Percentiles rank a stretch among this genome's conserved stretches.
phyloP scores from a whole-genome alignment of 2,888 invertebrate species.

The Antitype chi region DNA sequence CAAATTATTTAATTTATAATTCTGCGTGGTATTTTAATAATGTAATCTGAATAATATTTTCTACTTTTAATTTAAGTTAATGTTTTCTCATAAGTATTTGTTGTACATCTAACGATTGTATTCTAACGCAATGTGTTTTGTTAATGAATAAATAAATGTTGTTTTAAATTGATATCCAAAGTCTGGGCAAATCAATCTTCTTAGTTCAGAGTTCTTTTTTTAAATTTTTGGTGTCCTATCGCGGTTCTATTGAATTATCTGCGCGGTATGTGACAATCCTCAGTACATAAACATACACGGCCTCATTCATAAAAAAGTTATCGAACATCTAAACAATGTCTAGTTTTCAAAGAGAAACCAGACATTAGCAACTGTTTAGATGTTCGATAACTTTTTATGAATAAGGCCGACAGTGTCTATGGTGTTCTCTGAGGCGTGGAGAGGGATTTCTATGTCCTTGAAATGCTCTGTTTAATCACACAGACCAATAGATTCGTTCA shows the following conservation, averaged over 20 bases:
- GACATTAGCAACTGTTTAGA: too few relatives aligned
- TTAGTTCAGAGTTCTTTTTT: not conserved
- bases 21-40: not conserved
- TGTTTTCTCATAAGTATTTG: not conserved
- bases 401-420: too few relatives aligned
- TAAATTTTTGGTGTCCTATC: not conserved
- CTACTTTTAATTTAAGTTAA: not conserved
- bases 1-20: not conserved
- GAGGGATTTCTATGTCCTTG: not conserved
- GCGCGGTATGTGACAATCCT: not conserved
- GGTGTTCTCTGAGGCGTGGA: not conserved
- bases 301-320: too few relatives aligned
- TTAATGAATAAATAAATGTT: not conserved
- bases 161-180: not conserved
- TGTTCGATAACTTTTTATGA: too few relatives aligned
- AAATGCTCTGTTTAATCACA: not conserved
- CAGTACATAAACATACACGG: too few relatives aligned
- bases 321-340: too few relatives aligned
- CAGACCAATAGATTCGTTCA: not conserved
- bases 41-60: not conserved
- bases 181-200: not conserved
- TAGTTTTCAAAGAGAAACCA: too few relatives aligned
- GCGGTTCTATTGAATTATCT: too few relatives aligned
- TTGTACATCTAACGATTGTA: not conserved
- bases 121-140: not conserved